A percentile compares a stretch with the other conserved stretches of the same genome.
These are phyloP conservation scores for Scomberomorus guttatus DNA, from an alignment of 2,797 vertebrate species.

Conservation along the genomic window DNA sequence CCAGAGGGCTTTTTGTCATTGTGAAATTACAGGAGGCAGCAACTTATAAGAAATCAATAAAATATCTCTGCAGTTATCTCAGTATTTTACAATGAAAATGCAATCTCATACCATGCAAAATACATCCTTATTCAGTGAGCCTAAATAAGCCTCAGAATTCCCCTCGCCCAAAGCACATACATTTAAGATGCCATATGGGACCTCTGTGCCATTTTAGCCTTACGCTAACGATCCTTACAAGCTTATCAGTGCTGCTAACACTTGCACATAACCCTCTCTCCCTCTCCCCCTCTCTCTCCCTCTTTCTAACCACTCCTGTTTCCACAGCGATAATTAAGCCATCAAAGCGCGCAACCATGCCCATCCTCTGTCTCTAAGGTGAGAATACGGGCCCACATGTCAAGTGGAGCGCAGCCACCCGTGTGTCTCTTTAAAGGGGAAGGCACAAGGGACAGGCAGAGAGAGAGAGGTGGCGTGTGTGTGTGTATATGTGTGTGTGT, in stretches of 20 bases:
- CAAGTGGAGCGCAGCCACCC: constrained; percentile 81
- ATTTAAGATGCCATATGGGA: constrained; percentile 70
- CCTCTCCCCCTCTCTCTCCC: constrained; percentile 33
- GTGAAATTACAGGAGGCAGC: constrained; percentile 16
- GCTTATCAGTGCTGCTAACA: constrained; percentile 74
- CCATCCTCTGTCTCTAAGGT: constrained; percentile 84
- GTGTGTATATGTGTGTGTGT: constrained; percentile 8
- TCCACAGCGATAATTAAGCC: constrained; percentile 86
- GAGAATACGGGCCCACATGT: constrained; percentile 81
- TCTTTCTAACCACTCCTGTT: constrained; percentile 75
- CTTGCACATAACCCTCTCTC: constrained; percentile 62
- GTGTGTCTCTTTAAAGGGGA: constrained; percentile 80
- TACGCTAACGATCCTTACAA: constrained; percentile 74
- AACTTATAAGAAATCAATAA: constrained; percentile 40
- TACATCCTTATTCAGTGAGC: constrained; percentile 41
- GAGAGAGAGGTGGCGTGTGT: constrained; percentile 27
- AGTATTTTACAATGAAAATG: constrained; percentile 16
- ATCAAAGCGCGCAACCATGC: constrained; percentile 84
- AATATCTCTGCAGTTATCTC: constrained; percentile 23
- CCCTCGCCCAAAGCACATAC: constrained; percentile 53
- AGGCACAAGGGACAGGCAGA: constrained; percentile 70
- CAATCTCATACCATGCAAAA: constrained; percentile 30
- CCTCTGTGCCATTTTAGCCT: constrained; percentile 73
- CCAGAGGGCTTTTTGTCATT: neutral
- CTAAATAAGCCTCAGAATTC: constrained; percentile 54